Percentiles rank a stretch among this genome's conserved stretches.
Conservation (phyloP, 1,140 invertebrate species). For the Cephus cinctus region DNA sequence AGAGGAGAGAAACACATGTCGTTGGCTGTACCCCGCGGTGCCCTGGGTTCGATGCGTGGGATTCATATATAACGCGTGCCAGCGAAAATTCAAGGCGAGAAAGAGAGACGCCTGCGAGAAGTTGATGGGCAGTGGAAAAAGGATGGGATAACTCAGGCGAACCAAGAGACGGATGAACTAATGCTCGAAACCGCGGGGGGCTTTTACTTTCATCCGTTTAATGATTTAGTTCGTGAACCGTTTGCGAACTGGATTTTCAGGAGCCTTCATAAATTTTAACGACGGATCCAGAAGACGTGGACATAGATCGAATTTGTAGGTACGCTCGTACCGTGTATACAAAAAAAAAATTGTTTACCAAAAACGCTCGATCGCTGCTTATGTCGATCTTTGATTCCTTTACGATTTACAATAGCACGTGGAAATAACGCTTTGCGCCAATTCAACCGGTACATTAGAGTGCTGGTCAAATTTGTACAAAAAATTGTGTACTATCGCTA, state of each 20-base stretch:
- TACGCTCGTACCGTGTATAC: too few relatives aligned
- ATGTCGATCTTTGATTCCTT: too few relatives aligned
- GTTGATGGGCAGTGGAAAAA: slow-evolving; percentile 1
- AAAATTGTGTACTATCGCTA: too few relatives aligned
- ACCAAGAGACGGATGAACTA: slow-evolving; percentile 52
- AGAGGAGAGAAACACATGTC: slow-evolving; percentile 53
- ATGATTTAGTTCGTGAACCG: slow-evolving; percentile 45
- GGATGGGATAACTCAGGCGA: slow-evolving; percentile 23
- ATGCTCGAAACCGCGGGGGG: slow-evolving; percentile 47
- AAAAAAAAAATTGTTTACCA: too few relatives aligned
- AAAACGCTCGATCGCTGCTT: too few relatives aligned
- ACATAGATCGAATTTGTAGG: slow-evolving; percentile 18
- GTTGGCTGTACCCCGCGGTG: slow-evolving; percentile 51
- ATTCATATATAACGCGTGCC: slow-evolving; percentile 47
- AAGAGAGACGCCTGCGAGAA: slow-evolving; percentile 22
- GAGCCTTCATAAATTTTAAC: slow-evolving; percentile 32
- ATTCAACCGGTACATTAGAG: too few relatives aligned
- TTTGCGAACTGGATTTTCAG: slow-evolving; percentile 41
- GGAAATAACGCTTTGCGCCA: too few relatives aligned
- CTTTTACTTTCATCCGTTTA: slow-evolving; percentile 45
- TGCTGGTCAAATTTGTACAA: too few relatives aligned
- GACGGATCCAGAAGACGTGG: too few relatives aligned
- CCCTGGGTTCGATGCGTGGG: slow-evolving; percentile 51
- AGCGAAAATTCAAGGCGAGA: slow-evolving; percentile 24
- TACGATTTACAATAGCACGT: too few relatives aligned